These are phyloP conservation scores for Parnassius apollo DNA, from an alignment of 2,888 invertebrate genomes.

Conservation along the genomic window DNA sequence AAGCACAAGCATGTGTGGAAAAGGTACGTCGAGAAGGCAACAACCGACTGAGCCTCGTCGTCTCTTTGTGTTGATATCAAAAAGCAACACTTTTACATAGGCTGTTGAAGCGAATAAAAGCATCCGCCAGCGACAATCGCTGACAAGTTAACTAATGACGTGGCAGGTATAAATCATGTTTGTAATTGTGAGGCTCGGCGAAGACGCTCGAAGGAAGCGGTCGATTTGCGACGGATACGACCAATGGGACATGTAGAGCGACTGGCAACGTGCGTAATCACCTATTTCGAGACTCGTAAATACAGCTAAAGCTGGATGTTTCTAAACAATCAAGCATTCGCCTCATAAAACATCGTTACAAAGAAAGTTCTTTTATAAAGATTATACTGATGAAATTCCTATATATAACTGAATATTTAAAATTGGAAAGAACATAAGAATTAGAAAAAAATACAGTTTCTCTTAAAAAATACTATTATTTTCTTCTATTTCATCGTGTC, in stretches of 20 bases:
- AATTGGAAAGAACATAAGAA: too few species aligned
- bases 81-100: slow-evolving; percentile 45
- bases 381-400: too few species aligned
- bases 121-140: slow-evolving; percentile 65
- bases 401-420: too few species aligned
- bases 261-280: slow-evolving; percentile 33
- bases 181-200: slow-evolving; percentile 51
- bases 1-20: slow-evolving; percentile 15
- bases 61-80: slow-evolving; percentile 25
- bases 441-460: too few species aligned
- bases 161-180: slow-evolving; percentile 78
- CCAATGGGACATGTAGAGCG: slow-evolving; percentile 68
- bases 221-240: slow-evolving; percentile 77
- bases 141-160: slow-evolving; percentile 74
- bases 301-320: slow-evolving; percentile 1
- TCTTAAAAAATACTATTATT: too few species aligned
- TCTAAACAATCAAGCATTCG: neutral
- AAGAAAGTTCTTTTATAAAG: too few species aligned
- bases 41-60: slow-evolving; percentile 15
- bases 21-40: slow-evolving; percentile 20
- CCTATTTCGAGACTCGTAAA: slow-evolving; percentile 18
- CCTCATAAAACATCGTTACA: too few species aligned
- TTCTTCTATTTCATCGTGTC: too few species aligned
- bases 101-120: slow-evolving; percentile 62
- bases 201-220: slow-evolving; percentile 72